Evolutionary conservation across 2,797 vertebrate species (phyloP), one percentile per base, ranked within the genome.

Genomic region (Microtus californicus): DNA sequence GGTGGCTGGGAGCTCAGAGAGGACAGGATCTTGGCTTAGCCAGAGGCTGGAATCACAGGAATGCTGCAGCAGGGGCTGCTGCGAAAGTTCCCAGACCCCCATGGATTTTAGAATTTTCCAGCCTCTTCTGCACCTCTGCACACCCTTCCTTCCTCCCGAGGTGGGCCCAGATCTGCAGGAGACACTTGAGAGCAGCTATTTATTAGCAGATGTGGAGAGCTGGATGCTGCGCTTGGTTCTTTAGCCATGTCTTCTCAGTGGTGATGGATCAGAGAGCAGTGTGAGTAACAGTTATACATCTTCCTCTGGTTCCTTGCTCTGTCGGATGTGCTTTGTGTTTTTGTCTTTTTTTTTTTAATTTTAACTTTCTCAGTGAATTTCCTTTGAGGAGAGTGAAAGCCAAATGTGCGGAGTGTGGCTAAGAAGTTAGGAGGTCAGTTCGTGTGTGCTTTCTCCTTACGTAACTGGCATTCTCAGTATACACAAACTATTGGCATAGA

Each of bases 231-330:
- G 73, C 97, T 98, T 95, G 96, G 77, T 96, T 96, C 92, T 98
- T 93, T 96, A 97, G 81, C 83, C 87, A 95, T 97, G 97, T 95
- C 87, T 81, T 90, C 56, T 93, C 96, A 95, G 90, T 97, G 96
- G 95, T 19, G 74, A 98, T 96, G 97, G 98, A 98, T 87, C 97
- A 97, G 97, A 96, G 96, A 83, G 90, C 96, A 34, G 83, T 98
- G 96, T 98, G 98, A 98, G 98, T 98, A 98, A 97, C 83, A 71
- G 97, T 96, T 97, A 85, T 95, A 15, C 88, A 79, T 96, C 89
- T 96, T 96, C 90, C 93, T 90, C 63, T 74, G 90, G 93, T 43
- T 37, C 34, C 65, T 90, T 48, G 83, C 86, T 93, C 97, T 97
- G 97, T 98, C 80, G 94, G 93, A 9, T 27, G 97, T 95, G 95